A percentile compares a stretch with the other conserved stretches of the same genome.
Conservation (phyloP, 2,888 invertebrate species). For the Rotaria sp. region DNA sequence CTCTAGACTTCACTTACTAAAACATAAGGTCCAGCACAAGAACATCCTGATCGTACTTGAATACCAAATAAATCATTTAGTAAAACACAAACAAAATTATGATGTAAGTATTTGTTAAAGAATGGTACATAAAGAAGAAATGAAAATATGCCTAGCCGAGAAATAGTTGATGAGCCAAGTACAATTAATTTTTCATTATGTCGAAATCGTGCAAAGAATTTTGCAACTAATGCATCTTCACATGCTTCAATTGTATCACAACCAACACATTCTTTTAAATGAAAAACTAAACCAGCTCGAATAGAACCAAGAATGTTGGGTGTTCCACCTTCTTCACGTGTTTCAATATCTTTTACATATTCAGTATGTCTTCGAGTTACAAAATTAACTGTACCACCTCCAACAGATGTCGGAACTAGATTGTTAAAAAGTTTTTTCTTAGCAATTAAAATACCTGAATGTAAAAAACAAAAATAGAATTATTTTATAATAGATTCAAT, state of each 20-base stretch:
- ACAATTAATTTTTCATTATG: constrained; percentile 50
- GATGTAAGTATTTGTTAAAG: constrained; percentile 65
- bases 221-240: constrained; percentile 46
- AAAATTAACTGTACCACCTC: constrained; percentile 47
- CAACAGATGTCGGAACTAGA: constrained; percentile 44
- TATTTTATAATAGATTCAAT: not conserved
- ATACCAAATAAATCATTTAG: constrained; percentile 85
- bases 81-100: constrained; percentile 76
- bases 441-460: constrained; percentile 45
- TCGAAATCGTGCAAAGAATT: constrained; percentile 43
- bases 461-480: not conserved
- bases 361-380: constrained; percentile 41
- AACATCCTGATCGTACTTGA: constrained; percentile 62
- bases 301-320: constrained; percentile 74
- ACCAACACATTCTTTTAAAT: constrained; percentile 73
- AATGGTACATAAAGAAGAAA: constrained; percentile 74
- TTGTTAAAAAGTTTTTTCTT: constrained; percentile 46
- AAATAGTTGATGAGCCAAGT: constrained; percentile 60
- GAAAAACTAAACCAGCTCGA: constrained; percentile 75
- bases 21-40: constrained; percentile 67
- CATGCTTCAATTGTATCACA: constrained; percentile 65
- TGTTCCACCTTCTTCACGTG: constrained; percentile 66
- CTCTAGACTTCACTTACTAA: not conserved
- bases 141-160: constrained; percentile 72
- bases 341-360: constrained; percentile 45